These are phyloP conservation scores for Marasmarcha lunaedactyla DNA, from an alignment of 2,888 invertebrate species.

Conservation along the genomic window DNA sequence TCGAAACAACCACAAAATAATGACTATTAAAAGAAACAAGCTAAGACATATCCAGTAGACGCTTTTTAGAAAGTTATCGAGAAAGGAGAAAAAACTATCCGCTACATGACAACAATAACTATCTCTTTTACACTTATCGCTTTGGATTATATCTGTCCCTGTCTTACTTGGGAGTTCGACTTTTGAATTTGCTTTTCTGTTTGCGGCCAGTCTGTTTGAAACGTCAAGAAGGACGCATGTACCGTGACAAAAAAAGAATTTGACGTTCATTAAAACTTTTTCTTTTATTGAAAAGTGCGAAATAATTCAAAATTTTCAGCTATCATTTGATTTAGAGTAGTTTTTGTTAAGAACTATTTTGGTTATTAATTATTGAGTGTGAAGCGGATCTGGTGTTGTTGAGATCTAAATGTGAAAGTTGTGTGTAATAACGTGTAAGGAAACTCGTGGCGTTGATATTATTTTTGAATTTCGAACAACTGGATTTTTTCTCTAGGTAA, in stretches of 20 bases:
- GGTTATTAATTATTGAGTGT: no score
- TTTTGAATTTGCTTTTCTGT: conserved; percentile 19
- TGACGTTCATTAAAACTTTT: no score
- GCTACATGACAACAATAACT: conserved; percentile 49
- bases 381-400: no score
- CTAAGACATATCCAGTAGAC: conserved; percentile 38
- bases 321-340: no score
- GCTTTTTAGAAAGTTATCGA: conserved; percentile 65
- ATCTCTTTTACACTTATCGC: conserved; percentile 26
- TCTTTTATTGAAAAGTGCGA: no score
- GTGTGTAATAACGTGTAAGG: conserved; percentile 19
- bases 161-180: conserved; percentile 34
- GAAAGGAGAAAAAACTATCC: conserved; percentile 66
- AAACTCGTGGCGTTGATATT: conserved; percentile 14
- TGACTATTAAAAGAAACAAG: conserved; percentile 24
- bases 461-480: background rate
- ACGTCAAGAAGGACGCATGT: no score
- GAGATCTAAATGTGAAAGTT: conserved; percentile 47
- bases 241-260: no score
- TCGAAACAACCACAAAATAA: no score
- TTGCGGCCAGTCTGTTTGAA: conserved; percentile 38
- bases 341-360: no score
- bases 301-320: no score
- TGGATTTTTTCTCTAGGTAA: no score
- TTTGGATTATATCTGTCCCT: conserved; percentile 25